Conservation (phyloP, 2,113 vertebrate genomes). For the Vidua macroura region DNA sequence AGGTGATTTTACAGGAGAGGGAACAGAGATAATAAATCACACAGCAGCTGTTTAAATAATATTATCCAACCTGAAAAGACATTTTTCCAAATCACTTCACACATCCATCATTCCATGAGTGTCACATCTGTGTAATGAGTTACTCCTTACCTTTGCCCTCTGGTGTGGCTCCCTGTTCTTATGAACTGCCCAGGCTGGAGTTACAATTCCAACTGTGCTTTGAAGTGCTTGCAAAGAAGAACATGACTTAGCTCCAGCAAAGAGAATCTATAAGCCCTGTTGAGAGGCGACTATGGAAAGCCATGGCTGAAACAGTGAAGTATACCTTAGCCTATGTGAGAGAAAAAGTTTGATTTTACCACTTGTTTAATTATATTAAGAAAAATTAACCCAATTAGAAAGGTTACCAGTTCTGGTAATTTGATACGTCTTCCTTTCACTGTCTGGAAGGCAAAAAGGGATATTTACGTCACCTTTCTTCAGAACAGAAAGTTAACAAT, state of each 20-base stretch:
- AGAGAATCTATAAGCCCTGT: neutral
- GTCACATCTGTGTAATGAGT: neutral
- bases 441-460: neutral
- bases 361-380: neutral
- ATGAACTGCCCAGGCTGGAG: fast-evolving
- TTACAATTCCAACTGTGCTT: neutral
- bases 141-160: neutral
- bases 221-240: neutral
- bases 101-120: neutral
- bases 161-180: neutral
- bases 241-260: neutral
- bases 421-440: neutral
- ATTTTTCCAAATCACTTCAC: constrained; percentile 48
- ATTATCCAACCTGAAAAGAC: constrained; percentile 17
- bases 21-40: constrained; percentile 51
- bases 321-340: neutral
- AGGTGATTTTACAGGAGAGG: constrained; percentile 37
- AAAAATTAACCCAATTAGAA: neutral
- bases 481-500: neutral
- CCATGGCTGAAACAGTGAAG: neutral
- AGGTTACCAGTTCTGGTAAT: neutral
- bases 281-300: neutral
- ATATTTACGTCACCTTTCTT: neutral
- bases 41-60: constrained; percentile 38
- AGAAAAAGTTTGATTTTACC: neutral